phyloP scores from a whole-genome alignment of 2,797 vertebrate species.

The Cossypha polioptera region DNA sequence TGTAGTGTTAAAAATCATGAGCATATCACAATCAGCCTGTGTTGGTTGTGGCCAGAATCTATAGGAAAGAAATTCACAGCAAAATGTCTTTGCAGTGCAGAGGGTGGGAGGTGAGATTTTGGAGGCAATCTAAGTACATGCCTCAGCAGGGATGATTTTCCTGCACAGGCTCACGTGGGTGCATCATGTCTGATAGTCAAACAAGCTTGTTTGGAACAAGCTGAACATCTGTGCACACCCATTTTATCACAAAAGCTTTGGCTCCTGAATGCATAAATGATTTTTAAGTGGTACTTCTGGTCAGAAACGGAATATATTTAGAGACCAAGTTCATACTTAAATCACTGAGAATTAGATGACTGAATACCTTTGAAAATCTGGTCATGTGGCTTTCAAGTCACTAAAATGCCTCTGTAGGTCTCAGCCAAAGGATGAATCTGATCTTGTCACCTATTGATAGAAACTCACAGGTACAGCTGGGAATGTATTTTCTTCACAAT shows the following conservation, averaged over 20 bases:
- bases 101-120: not conserved
- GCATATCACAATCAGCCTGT: not conserved
- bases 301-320: not conserved
- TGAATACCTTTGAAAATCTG: not conserved
- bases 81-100: not conserved
- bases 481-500: not conserved
- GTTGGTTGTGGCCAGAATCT: not conserved
- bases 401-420: not conserved
- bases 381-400: not conserved
- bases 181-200: not conserved
- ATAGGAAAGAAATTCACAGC: not conserved
- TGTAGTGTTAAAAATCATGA: not conserved
- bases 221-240: not conserved
- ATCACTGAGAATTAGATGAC: not conserved
- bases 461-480: not conserved
- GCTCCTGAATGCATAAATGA: not conserved
- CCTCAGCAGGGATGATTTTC: not conserved
- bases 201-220: not conserved
- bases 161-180: fast-evolving
- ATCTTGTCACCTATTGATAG: conserved; percentile 14
- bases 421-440: not conserved
- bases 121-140: not conserved
- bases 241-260: not conserved
- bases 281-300: not conserved
- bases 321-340: not conserved